These are phyloP conservation scores for Bombyx mandarina DNA, from an alignment of 1,140 invertebrate genomes.

Conservation along the genomic window DNA sequence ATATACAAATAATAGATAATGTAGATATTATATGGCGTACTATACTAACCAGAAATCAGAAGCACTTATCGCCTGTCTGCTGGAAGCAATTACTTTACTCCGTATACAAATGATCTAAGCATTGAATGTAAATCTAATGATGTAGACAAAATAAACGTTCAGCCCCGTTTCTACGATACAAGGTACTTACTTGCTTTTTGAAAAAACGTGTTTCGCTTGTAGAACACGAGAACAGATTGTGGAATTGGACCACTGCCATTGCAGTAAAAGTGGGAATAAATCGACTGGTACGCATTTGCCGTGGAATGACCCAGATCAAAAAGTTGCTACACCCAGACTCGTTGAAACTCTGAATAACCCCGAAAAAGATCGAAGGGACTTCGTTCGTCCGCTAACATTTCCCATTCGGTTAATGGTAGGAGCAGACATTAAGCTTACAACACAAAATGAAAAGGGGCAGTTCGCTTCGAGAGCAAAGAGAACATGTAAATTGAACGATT, in stretches of 20 bases:
- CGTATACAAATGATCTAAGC: too few relatives aligned
- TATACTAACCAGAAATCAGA: too few relatives aligned
- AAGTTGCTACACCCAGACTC: slow-evolving; percentile 21
- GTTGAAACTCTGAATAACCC: slow-evolving; percentile 7
- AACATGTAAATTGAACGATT: not conserved
- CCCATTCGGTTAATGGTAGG: not conserved
- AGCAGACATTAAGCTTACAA: not conserved
- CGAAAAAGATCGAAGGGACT: not conserved
- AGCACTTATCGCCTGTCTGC: too few relatives aligned
- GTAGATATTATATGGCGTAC: too few relatives aligned
- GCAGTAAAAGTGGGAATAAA: slow-evolving; percentile 68
- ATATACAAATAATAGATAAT: too few relatives aligned
- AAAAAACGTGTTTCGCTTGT: slow-evolving; percentile 53
- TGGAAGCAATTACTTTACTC: too few relatives aligned
- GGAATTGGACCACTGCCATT: slow-evolving; percentile 61
- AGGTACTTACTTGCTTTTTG: slow-evolving; percentile 27
- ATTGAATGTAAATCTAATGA: too few relatives aligned
- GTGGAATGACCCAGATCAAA: slow-evolving; percentile 61
- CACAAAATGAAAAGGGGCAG: too few relatives aligned
- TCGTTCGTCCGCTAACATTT: not conserved
- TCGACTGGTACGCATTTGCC: slow-evolving; percentile 53
- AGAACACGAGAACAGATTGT: slow-evolving; percentile 47
- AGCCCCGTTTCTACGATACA: slow-evolving; percentile 12
- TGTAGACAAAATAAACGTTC: slow-evolving; percentile 4
- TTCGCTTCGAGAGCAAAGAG: too few relatives aligned